Percentiles rank a stretch among this genome's conserved stretches.
phyloP scores from a whole-genome alignment of 2,888 invertebrate species.

The Melinaea marsaeus region DNA sequence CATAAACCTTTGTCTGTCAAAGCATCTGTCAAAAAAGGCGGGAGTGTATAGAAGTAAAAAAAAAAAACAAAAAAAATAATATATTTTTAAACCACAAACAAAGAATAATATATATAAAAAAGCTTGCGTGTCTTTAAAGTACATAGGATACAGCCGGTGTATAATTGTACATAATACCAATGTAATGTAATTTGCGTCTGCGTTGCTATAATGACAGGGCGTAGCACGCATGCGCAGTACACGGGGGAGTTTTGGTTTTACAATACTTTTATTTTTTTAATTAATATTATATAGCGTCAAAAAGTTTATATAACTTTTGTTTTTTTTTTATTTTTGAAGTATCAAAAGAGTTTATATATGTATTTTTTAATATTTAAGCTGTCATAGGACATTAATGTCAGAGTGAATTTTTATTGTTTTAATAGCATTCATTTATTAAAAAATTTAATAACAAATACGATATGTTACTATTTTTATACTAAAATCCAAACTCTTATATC shows the following conservation, averaged over 20 bases:
- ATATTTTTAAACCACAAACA: conserved; percentile 26
- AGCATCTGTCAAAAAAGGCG: conserved; percentile 20
- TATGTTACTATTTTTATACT: no score
- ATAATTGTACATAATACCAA: conserved; percentile 72
- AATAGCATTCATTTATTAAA: no score
- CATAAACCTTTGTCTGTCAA: conserved; percentile 6
- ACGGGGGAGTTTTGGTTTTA: conserved; percentile 13
- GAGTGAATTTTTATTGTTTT: no score
- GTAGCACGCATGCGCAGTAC: conserved; percentile 63
- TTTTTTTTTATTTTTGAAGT: no score
- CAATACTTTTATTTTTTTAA: no score
- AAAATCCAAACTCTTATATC: no score
- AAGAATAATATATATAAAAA: conserved; percentile 34
- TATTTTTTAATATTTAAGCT: no score
- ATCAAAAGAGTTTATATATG: no score
- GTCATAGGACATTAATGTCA: no score
- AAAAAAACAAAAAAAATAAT: background rate
- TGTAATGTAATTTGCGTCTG: conserved; percentile 72
- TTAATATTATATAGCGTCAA: no score
- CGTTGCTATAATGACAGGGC: conserved; percentile 66
- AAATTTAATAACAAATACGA: no score
- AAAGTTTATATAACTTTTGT: no score
- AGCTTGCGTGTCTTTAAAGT: conserved; percentile 53
- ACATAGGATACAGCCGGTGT: conserved; percentile 40
- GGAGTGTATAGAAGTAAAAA: background rate